Conservation (phyloP, 2,113 vertebrate genomes). For the Seriola dumerili region DNA sequence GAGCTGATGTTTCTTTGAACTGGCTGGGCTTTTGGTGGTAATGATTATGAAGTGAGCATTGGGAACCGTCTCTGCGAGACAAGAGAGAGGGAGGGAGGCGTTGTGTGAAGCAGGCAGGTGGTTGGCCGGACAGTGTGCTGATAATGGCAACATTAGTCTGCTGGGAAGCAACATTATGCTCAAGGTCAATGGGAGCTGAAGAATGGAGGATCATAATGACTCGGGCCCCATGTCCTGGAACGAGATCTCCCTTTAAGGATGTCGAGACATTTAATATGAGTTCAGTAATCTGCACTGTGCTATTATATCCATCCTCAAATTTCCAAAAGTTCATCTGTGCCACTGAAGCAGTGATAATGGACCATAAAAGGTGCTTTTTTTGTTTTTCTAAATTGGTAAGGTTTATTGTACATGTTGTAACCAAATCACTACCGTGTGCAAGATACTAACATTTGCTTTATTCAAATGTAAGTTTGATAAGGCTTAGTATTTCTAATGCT, state of each 20-base stretch:
- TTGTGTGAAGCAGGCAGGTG: conserved; percentile 77
- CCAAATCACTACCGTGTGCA: background rate
- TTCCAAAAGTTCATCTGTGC: conserved; percentile 54
- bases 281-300: conserved; percentile 48
- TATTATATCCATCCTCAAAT: conserved; percentile 43
- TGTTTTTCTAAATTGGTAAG: conserved; percentile 29
- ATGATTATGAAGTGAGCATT: conserved; percentile 79
- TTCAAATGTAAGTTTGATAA: background rate
- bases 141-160: conserved; percentile 81
- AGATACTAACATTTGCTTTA: conserved; percentile 19
- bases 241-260: conserved; percentile 64
- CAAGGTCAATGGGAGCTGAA: conserved; percentile 81
- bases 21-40: conserved; percentile 73
- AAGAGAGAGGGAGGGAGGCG: conserved; percentile 39
- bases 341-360: conserved; percentile 53
- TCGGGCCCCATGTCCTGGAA: conserved; percentile 61
- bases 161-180: conserved; percentile 79
- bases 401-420: background rate
- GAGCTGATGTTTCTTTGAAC: conserved; percentile 75
- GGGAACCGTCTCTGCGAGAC: conserved; percentile 53
- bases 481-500: conserved; percentile 12
- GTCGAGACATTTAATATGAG: conserved; percentile 55
- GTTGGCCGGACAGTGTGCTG: conserved; percentile 71
- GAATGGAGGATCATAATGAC: conserved; percentile 72
- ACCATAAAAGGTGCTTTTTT: conserved; percentile 26